phyloP scores from a whole-genome alignment of 2,797 vertebrate genomes.

The Alfaro cultratus region DNA sequence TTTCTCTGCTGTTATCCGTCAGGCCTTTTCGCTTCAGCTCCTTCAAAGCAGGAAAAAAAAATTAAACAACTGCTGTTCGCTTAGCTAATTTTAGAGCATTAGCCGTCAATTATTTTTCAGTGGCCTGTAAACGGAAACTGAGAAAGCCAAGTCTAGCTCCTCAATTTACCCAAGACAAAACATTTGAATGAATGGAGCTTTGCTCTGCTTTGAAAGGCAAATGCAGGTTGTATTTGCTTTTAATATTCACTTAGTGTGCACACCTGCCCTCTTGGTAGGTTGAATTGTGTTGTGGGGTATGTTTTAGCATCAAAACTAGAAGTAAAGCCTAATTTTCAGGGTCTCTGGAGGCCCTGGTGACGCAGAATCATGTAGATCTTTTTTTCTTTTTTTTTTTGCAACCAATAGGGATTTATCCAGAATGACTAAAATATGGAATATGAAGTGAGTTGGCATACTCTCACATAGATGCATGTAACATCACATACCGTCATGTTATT shows the following conservation, averaged over 20 bases:
- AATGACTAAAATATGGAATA: conserved; percentile 11
- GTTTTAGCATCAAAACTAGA: conserved; percentile 41
- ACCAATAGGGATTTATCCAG: conserved; percentile 34
- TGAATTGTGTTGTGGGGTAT: conserved; percentile 19
- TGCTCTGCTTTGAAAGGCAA: conserved; percentile 63
- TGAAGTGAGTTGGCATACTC: not conserved
- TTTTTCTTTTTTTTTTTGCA: conserved; percentile 14
- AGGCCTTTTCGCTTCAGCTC: conserved; percentile 39
- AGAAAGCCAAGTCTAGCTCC: conserved; percentile 14
- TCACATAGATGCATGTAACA: not conserved
- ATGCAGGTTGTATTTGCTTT: conserved; percentile 46
- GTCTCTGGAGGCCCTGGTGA: conserved; percentile 34
- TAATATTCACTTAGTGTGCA: conserved; percentile 49
- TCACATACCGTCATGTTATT: not conserved
- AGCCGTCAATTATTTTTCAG: conserved; percentile 48
- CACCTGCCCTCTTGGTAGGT: conserved; percentile 31
- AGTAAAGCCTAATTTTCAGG: conserved; percentile 25
- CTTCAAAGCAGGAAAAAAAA: conserved; percentile 49
- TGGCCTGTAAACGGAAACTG: conserved; percentile 42
- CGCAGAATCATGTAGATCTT: conserved; percentile 13
- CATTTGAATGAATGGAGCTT: conserved; percentile 52
- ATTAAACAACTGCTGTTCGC: conserved; percentile 24
- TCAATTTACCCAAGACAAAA: conserved; percentile 30
- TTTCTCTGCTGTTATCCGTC: conserved; percentile 41
- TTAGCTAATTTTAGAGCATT: conserved; percentile 63